Evolutionary conservation across 2,113 vertebrate genomes (phyloP).

Genomic region (Corapipo altera): DNA sequence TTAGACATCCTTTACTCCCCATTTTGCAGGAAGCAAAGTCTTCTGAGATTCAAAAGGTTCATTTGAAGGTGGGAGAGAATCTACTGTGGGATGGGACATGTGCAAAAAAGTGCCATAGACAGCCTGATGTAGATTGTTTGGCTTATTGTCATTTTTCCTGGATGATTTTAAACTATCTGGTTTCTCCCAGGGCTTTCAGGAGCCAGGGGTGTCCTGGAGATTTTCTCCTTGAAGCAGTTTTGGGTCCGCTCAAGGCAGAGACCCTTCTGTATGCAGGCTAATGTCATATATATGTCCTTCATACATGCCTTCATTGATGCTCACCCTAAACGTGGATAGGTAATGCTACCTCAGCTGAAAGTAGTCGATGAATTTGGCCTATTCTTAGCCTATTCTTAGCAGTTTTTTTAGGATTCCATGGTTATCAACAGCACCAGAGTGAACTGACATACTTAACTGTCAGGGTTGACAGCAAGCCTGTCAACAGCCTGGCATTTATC

Average conservation of each 20-base stretch:
- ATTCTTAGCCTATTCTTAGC: background rate
- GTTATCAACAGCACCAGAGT: background rate
- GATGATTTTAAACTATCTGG: background rate
- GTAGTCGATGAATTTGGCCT: accelerated
- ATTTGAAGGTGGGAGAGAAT: background rate
- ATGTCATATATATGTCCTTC: background rate
- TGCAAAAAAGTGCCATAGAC: background rate
- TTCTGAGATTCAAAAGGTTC: background rate
- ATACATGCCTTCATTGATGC: background rate
- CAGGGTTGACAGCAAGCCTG: no score
- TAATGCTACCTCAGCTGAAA: background rate
- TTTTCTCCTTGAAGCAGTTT: background rate
- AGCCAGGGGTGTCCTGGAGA: background rate
- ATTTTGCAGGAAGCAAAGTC: background rate
- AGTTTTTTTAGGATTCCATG: accelerated
- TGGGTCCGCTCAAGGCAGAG: background rate
- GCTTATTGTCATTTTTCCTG: background rate
- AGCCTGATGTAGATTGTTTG: background rate
- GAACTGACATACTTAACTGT: background rate
- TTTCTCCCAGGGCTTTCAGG: background rate
- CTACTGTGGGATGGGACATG: background rate
- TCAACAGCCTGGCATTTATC: no score
- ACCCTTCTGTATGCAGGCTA: background rate
- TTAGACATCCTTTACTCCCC: background rate
- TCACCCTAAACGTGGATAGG: background rate